phyloP scores from a whole-genome alignment of 2,888 invertebrate genomes.

The Tethea ocularis region DNA sequence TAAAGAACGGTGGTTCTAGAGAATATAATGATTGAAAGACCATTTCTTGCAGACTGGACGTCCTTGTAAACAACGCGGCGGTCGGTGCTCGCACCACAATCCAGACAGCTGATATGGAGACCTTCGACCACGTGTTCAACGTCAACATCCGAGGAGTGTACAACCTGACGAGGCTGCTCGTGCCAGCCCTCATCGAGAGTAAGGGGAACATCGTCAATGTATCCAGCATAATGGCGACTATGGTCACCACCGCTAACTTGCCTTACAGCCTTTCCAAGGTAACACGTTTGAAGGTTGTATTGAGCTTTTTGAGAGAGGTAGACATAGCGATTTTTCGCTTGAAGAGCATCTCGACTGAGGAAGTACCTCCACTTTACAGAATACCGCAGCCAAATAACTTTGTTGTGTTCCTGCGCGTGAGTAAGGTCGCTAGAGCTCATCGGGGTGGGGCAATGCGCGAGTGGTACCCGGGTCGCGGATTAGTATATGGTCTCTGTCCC shows the following conservation, averaged over 20 bases:
- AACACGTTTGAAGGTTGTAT: neutral
- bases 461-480: no score
- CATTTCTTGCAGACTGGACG: slow-evolving; percentile 23
- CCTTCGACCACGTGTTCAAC: slow-evolving; percentile 76
- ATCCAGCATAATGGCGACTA: slow-evolving; percentile 84
- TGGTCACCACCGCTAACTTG: slow-evolving; percentile 91
- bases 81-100: slow-evolving; percentile 67
- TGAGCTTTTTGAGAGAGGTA: no score
- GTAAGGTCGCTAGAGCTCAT: no score
- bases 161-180: slow-evolving; percentile 84
- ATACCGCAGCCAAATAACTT: no score
- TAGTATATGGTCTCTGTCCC: no score
- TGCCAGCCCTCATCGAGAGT: slow-evolving; percentile 83
- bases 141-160: slow-evolving; percentile 82
- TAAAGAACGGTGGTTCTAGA: no score
- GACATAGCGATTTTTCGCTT: no score
- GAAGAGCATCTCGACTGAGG: no score
- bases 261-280: slow-evolving; percentile 89
- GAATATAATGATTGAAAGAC: neutral
- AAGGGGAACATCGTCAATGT: slow-evolving; percentile 87
- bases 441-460: no score
- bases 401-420: no score
- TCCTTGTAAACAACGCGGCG: slow-evolving; percentile 81
- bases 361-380: no score
- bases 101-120: slow-evolving; percentile 41